phyloP scores from a whole-genome alignment of 2,113 vertebrate genomes.

The Stigmatopora nigra region DNA sequence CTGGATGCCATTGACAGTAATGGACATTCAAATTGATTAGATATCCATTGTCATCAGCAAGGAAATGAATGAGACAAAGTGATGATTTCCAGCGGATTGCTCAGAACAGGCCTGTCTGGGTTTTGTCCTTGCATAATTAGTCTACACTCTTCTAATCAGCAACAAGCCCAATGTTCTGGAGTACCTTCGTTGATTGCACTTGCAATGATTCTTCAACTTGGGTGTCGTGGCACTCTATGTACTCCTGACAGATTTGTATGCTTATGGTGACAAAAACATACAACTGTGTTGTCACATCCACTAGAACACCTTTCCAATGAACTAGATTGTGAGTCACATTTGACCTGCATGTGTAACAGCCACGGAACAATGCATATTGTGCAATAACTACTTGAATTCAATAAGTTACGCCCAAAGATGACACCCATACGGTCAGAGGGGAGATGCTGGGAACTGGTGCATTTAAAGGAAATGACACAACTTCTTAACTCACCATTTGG shows the following conservation, averaged over 20 bases:
- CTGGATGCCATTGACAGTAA: too few species aligned
- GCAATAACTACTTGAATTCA: conserved; percentile 42
- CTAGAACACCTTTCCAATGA: neutral
- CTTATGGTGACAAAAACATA: neutral
- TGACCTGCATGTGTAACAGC: neutral
- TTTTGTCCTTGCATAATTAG: conserved; percentile 23
- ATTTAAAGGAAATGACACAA: conserved; percentile 61
- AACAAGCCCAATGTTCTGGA: conserved; percentile 29
- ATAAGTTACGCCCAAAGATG: conserved; percentile 48
- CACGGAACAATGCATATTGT: conserved; percentile 63
- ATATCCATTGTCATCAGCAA: too few species aligned
- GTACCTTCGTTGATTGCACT: conserved; percentile 23
- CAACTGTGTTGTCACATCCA: neutral
- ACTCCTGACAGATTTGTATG: neutral
- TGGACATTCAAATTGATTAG: too few species aligned
- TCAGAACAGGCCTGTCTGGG: neutral
- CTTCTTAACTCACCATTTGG: conserved; percentile 44
- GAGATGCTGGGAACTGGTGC: conserved; percentile 40
- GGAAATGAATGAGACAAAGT: neutral
- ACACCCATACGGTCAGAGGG: conserved; percentile 47
- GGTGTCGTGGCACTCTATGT: neutral
- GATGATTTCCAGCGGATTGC: neutral
- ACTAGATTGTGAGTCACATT: neutral
- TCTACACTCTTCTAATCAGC: conserved; percentile 17
- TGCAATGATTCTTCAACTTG: neutral